Base-by-base conservation (phyloP, 2,888 invertebrate species). In the Crioceris asparagi region DNA sequence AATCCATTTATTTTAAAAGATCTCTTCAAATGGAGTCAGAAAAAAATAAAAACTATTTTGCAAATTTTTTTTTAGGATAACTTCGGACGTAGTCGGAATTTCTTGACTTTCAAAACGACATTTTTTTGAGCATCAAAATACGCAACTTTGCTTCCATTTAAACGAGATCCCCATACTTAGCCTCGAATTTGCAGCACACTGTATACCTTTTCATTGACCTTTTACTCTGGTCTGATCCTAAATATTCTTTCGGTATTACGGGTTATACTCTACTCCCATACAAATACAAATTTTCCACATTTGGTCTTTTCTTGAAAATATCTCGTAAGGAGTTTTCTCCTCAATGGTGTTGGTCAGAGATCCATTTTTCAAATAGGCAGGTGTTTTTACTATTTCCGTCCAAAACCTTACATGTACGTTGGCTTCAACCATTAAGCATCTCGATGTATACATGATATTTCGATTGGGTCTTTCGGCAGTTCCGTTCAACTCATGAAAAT, bases 401-500 rank as follows among this genome's bases (percentile, higher is more conserved):
- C 41, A 44, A 27, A 29, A 44, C 30, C 27, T 32, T 19, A 27
- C 29, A 14, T 41, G 19, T 12, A 51, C 25, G 11, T 41, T 41
- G 29, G 46, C 40, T 31, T 49, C 50, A 4, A 30, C 29, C 29
- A 50, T 34, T 32, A 49, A 40, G 38, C 43, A 47, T 32, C 46
- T 31, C 4, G 40, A 26, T 17, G 33, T 44, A 18, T 49, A 42
- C 46, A 47, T 45, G 6, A 45, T 23, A 16, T 41, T 32, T 34
- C 48, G 38, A 29, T 49, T 51, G 19, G 29, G 44, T 23, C 46
- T 39, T 38, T 51, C 45, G 2, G 47, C 49, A 10, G 35, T 38
- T 17, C 48, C 46, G 35, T 49, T 51, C 18, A 48, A 36, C 29
- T 49, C 42, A 39, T 46, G 50, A 18, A 41, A 43, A 38, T 48